Base-by-base conservation (phyloP, 2,888 invertebrate genomes). In the Phasia obesa region DNA sequence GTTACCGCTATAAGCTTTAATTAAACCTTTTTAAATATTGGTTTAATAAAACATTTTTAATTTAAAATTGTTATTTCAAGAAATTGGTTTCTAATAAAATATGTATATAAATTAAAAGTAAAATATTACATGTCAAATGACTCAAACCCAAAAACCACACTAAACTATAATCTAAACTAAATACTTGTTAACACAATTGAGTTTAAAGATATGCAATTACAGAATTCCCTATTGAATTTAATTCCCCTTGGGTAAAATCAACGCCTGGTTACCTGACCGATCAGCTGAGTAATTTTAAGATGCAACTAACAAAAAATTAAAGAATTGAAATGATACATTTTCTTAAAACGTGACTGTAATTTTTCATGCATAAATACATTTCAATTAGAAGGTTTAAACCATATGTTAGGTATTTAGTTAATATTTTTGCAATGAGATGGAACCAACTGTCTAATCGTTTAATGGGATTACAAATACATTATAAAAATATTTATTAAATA, bases 271-370 rank as follows among this genome's bases (percentile, higher is more conserved):
- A 31, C 23, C 15, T 47, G 64, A 38, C 17, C 17, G 44, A 47
- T 4, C 7, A 47, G 7, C 9, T 47, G 44, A 7, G 44, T 47
- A 7, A 47, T 47, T 47, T 0, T 47, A 47, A 47, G 17, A 44
- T 17, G 11, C 13, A n/a, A n/a, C n/a, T n/a, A 11, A 38, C 6
- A 38, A 17, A 47, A 78, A 38, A 27, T 57, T 47, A 25, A 38
- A 64, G 69, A 77, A 57, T 38, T 51, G 25, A 47, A 47, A 57
- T 73, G 44, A 81, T 77, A 69, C 69, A 55, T 77, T 69, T 70
- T 62, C 15, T 38, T 25, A 57, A 65, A 82, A 82, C 77, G 81
- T 81, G 81, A 82, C 69, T 77, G 62, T 57, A 77, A 71, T 77
- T 73, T 67, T 60, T 77, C 71, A 81, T 42, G 62, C 81, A 73